Evolutionary conservation across 2,888 invertebrate genomes (phyloP).

Genomic region (Apodemia hepburni): DNA sequence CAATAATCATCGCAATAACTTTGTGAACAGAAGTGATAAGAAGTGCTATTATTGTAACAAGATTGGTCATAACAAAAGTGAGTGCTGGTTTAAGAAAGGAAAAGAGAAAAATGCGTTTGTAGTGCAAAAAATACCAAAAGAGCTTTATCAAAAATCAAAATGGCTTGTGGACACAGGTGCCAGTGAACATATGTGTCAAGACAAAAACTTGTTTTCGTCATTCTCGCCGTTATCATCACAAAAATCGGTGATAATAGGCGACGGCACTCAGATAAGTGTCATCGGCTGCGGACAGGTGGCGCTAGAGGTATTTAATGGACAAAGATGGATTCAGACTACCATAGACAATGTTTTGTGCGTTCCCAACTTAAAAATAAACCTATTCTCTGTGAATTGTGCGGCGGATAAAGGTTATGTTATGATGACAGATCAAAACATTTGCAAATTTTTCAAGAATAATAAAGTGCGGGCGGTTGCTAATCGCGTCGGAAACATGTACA

Average conservation of each 20-base stretch:
- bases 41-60: constrained; percentile 17
- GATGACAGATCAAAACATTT: neutral
- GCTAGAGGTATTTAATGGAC: constrained; percentile 3
- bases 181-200: constrained; percentile 34
- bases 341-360: constrained; percentile 10
- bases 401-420: neutral
- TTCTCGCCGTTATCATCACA: constrained; percentile 18
- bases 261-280: constrained; percentile 24
- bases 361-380: neutral
- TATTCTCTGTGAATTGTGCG: neutral
- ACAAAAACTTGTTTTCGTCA: constrained; percentile 26
- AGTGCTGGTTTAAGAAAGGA: constrained; percentile 23
- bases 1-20: neutral
- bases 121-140: constrained; percentile 13
- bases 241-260: constrained; percentile 31
- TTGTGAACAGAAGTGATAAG: neutral
- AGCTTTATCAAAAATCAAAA: constrained; percentile 24
- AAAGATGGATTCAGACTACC: constrained; percentile 5
- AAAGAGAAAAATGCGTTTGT: constrained; percentile 32
- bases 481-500: constrained; percentile 21
- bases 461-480: neutral
- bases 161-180: constrained; percentile 36
- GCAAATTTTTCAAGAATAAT: neutral
- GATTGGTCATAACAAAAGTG: constrained; percentile 17
- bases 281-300: constrained; percentile 15